These are phyloP conservation scores for Magallana gigas DNA, from an alignment of 1,140 invertebrate genomes.

Conservation along the genomic window DNA sequence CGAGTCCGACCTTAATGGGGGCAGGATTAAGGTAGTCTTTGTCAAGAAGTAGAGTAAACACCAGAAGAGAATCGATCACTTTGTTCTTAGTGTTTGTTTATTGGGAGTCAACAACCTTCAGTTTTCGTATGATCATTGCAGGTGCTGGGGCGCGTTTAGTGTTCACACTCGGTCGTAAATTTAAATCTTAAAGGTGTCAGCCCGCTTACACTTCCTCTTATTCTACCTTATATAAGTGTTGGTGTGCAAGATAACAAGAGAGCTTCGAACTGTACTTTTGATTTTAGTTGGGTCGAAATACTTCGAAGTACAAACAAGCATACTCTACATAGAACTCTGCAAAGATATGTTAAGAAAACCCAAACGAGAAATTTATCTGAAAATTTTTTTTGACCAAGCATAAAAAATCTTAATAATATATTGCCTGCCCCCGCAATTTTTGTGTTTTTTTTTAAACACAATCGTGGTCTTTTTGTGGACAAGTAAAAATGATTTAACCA, in stretches of 20 bases:
- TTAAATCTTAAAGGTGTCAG: slow-evolving; percentile 31
- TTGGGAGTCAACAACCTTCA: slow-evolving; percentile 16
- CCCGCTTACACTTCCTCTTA: background rate
- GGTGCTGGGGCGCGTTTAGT: background rate
- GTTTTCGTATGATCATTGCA: background rate
- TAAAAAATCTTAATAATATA: no score
- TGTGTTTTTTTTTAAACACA: no score
- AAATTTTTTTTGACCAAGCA: no score
- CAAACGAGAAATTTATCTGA: no score
- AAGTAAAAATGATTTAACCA: no score
- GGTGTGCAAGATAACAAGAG: background rate
- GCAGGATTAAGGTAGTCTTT: slow-evolving; percentile 12
- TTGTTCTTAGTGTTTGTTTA: slow-evolving; percentile 30
- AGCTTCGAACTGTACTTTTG: background rate
- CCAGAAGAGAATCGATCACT: slow-evolving; percentile 17
- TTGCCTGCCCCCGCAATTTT: no score
- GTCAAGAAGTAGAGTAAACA: background rate
- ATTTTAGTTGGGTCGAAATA: no score
- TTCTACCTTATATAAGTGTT: background rate
- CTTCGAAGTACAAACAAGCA: no score
- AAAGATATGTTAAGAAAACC: no score
- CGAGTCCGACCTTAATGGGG: background rate
- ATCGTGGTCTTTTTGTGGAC: no score
- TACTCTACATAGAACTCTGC: no score
- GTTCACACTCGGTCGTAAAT: slow-evolving; percentile 12